Evolutionary conservation across 2,888 invertebrate genomes (phyloP), one percentile per base, ranked within the genome.

Genomic region (Bembecia ichneumoniformis): DNA sequence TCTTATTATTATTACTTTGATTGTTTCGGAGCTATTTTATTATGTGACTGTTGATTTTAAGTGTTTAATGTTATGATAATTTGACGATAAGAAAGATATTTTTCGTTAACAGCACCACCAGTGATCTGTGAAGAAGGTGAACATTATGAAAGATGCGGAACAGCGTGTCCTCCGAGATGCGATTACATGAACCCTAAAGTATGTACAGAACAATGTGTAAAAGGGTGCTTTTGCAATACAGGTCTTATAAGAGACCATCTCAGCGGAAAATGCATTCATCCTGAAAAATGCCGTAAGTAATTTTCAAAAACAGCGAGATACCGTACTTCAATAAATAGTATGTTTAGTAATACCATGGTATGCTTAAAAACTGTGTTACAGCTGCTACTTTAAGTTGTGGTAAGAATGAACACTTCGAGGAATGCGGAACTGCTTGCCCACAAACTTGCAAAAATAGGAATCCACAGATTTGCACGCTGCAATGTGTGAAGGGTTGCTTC

Each of bases 341-440:
- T 20, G 2, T 20, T 2, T 7, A 17, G 3, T 17, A 4, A 17
- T 17, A 17, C 17, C 17, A 17, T 17, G 4, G 3, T 20, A 3
- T 20, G 20, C 5, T 13, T 40, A 3, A 3, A 10, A 40, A 40
- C 9, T 20, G 3, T 20, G 20, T 44, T 14, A n/a, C 47, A 47
- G 47, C 47, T 47, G 35, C 47, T 35, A 9, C 35, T 11, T 35
- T 13, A 9, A 11, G 1, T n/a, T 46, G 46, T 11, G 46, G 46
- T 11, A 13, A 46, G 10, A 16, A 28, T 7, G 20, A 16, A 20
- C 20, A 46, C n/a, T 17, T n/a, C 15, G 13, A 3, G 10, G 10
- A 20, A n/a, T 54, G 53, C 28, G 53, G 53, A 1, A 45, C 50
- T 0, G 53, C 53, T 3, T 54, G 53, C 7, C 51, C 51, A 1